Conservation (phyloP, 2,888 invertebrate genomes). For the Pristionchus exspectatus region DNA sequence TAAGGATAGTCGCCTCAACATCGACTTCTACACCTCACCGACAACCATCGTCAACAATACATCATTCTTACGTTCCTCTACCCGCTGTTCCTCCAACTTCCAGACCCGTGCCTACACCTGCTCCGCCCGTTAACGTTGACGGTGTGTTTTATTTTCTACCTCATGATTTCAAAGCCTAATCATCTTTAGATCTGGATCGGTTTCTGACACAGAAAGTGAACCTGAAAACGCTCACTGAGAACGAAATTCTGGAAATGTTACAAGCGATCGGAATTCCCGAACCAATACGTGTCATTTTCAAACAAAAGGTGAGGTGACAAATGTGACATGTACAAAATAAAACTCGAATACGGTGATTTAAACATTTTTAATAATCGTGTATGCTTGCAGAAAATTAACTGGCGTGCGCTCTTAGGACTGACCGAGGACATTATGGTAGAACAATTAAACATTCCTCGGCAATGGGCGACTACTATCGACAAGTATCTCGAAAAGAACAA, state of each 20-base stretch:
- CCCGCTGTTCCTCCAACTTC: neutral
- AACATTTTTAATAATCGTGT: neutral
- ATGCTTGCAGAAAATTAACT: conserved; percentile 2
- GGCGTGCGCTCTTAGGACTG: neutral
- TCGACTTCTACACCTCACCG: neutral
- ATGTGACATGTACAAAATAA: neutral
- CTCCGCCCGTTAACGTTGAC: neutral
- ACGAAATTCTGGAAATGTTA: neutral
- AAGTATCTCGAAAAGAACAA: neutral
- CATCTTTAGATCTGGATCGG: neutral
- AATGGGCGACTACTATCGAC: neutral
- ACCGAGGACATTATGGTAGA: neutral
- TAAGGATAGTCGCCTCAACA: neutral
- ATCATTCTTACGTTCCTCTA: neutral
- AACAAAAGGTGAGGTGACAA: neutral
- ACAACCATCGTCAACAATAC: neutral
- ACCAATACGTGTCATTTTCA: neutral
- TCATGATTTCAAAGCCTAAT: neutral
- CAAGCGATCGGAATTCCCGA: neutral
- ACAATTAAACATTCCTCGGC: neutral
- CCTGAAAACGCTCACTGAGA: conserved; percentile 11
- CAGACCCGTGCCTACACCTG: neutral
- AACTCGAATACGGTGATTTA: neutral
- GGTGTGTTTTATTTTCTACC: neutral
- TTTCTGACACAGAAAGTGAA: neutral